These are phyloP conservation scores for Sclerodermus sp. DNA, from an alignment of 2,888 invertebrate genomes.

Conservation along the genomic window DNA sequence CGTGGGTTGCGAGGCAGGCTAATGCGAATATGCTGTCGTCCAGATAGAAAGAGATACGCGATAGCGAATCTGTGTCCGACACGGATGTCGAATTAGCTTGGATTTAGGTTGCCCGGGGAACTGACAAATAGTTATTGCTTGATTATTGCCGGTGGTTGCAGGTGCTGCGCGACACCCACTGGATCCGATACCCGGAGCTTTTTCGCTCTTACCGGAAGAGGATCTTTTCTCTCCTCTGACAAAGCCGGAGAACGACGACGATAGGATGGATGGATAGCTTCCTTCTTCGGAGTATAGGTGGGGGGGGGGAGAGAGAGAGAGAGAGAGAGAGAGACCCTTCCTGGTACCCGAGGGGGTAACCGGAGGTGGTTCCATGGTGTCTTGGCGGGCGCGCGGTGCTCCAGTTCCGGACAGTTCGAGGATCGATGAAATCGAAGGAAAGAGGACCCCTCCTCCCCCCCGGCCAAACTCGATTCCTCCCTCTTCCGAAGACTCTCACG, in stretches of 20 bases:
- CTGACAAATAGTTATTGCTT: constrained; percentile 59
- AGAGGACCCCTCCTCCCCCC: constrained; percentile 13
- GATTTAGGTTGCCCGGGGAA: constrained; percentile 57
- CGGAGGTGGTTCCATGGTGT: too few species aligned
- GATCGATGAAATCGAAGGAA: too few species aligned
- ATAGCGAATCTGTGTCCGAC: constrained; percentile 59
- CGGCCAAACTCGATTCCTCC: constrained; percentile 15
- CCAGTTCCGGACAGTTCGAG: too few species aligned
- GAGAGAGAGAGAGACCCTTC: constrained; percentile 4
- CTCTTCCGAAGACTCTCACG: constrained; percentile 9
- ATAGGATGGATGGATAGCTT: constrained; percentile 6
- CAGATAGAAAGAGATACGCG: constrained; percentile 59
- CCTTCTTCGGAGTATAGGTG: not conserved
- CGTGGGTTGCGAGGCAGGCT: constrained; percentile 57
- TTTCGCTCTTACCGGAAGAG: constrained; percentile 15
- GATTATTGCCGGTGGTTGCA: constrained; percentile 43
- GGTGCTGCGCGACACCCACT: too few species aligned
- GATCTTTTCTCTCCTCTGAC: too few species aligned
- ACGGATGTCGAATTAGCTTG: constrained; percentile 59
- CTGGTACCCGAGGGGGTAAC: too few species aligned
- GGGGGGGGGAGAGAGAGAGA: constrained; percentile 1
- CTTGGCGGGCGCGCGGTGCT: too few species aligned
- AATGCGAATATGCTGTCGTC: constrained; percentile 59
- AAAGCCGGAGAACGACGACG: too few species aligned
- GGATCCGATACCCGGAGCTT: not conserved